These are phyloP conservation scores for Epinotia demarniana DNA, from an alignment of 2,888 invertebrate species.

Conservation along the genomic window DNA sequence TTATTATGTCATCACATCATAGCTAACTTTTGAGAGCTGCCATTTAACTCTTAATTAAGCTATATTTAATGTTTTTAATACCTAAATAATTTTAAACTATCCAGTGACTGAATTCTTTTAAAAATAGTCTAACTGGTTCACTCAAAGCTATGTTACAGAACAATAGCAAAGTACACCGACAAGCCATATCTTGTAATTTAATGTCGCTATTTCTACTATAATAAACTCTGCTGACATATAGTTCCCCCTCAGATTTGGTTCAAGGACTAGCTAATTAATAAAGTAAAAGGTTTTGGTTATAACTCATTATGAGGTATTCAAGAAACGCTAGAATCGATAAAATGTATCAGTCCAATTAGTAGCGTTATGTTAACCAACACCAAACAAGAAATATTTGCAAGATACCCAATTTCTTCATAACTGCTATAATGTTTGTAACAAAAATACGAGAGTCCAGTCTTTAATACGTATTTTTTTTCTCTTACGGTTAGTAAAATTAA, in stretches of 20 bases:
- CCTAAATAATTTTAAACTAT: neutral
- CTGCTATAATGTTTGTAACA: neutral
- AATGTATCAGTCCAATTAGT: neutral
- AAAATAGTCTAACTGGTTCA: conserved; percentile 16
- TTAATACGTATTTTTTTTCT: too few relatives aligned
- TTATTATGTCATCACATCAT: too few relatives aligned
- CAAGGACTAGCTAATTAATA: conserved; percentile 59
- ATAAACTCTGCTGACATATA: conserved; percentile 46
- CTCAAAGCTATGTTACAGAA: conserved; percentile 23
- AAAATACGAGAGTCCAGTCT: neutral
- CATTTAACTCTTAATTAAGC: neutral
- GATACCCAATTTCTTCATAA: neutral
- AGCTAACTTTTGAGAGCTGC: neutral
- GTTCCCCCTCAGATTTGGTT: conserved; percentile 58
- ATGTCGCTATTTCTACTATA: conserved; percentile 50
- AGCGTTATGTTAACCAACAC: conserved; percentile 2
- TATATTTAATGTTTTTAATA: neutral
- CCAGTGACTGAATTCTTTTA: neutral
- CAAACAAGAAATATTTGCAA: neutral
- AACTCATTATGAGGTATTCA: neutral
- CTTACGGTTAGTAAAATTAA: too few relatives aligned
- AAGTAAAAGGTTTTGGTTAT: conserved; percentile 28
- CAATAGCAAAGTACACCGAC: conserved; percentile 46
- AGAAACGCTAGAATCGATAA: neutral
- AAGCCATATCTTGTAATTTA: conserved; percentile 56